Base-by-base conservation (phyloP, 2,888 invertebrate species). In the Idaea aversata region DNA sequence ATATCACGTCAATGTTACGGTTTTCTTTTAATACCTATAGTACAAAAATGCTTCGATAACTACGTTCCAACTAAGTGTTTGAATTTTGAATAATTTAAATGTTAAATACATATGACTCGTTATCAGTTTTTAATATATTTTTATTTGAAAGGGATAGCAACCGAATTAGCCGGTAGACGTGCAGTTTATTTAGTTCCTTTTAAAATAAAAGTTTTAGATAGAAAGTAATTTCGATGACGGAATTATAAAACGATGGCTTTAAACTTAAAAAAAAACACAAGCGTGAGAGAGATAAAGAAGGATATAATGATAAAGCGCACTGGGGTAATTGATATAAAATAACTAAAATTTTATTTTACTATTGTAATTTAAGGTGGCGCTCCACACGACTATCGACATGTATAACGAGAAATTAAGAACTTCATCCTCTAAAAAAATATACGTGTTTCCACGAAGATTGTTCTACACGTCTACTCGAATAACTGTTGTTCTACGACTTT, bases 351-450 rank as follows among this genome's bases (percentile, higher is more conserved):
- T 81, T 80, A 81, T 82, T 82, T 81, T 81, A 81, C 74, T 84
- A 84, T 80, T 81, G 84, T 87, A 80, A 82, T 81, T 84, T 84
- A 82, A 80, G 74, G 79, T 77, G 10, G 47, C 7, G 3, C 7
- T 36, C 47, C 2, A 47, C 47, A 47, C 47, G 47, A 47, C 47
- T 47, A 7, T 47, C 47, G 47, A 47, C 47, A 47, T 13, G 6
- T 47, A 47, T 7, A 10, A 47, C 47, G 13, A 47, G 47, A 10
- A 47, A 7, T 47, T 7, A 25, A 25, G 25, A 25, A 7, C 3
- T 47, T 47, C 7, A 13, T 4, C 10, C 10, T 13, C 4, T 47
- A 47, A 47, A 47, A 47, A 47, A 47, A 13, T 25, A 3, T 25
- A 25, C 25, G 25, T 25, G 25, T 25, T 25, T 25, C 3, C 25